Evolutionary conservation across 2,113 vertebrate genomes (phyloP), one percentile per base, ranked within the genome.

Genomic region (Promerops cafer): DNA sequence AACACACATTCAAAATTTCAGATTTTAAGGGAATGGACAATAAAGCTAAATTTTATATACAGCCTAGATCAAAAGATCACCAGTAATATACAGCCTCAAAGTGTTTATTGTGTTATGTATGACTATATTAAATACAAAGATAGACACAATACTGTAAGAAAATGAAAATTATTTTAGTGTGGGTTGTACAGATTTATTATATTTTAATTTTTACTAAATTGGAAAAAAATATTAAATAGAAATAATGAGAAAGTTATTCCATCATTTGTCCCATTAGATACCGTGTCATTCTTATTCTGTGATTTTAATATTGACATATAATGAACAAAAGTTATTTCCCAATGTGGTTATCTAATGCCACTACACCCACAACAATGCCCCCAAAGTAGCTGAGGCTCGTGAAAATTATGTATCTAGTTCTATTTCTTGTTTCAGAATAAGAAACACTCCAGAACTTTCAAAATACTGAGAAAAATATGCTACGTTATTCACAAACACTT

Each of bases 111-210:
- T 53, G 23, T 60, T 56, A n/a, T 5, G 8, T 47, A 24, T 35
- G 16, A 31, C 13, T 65, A 3, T 11, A 37, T 59, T 65, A 47
- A 15, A 31, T 28, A 53, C 8, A 59, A 12, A 59, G 23, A 13
- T 23, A 37, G 19, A 19, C 42, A 65, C 8, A 89, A 28, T 27
- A 37, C 17, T 13, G 17, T 65, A 50, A 37, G 42, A 50, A 80
- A 37, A 42, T 50, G 1, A 42, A 72, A 71, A 49, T 35, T 64
- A 33, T 6, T 37, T 42, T 64, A 56, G 5, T 0, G 0, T 31
- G 7, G 7, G 10, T 42, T 56, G 16, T 42, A 35, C 22, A 65
- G 76, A 59, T 50, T 20, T 16, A 6, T 15, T 71, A 26, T 21
- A 65, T 50, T 80, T 42, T 65, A 35, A 13, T 44, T 72, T 59